phyloP scores from a whole-genome alignment of 92 coral and sea anemone genomes.

The Epizoanthus ramosus region DNA sequence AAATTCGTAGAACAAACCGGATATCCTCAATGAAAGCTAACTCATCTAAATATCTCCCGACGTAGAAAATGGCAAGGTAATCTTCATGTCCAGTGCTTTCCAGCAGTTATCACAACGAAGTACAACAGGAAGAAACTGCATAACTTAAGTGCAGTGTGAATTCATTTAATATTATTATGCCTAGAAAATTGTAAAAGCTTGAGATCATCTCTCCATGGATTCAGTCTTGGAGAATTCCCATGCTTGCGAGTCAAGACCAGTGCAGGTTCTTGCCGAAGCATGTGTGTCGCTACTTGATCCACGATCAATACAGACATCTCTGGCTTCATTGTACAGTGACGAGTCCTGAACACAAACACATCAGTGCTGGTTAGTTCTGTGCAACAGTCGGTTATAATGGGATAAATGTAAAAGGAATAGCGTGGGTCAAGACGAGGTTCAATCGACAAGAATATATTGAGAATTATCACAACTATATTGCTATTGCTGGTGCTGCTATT shows the following conservation, averaged over 20 bases:
- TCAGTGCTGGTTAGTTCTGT: background rate
- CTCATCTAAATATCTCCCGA: too few species aligned
- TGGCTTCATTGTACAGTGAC: conserved; percentile 74
- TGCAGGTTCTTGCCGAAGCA: conserved; percentile 73
- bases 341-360: conserved; percentile 58
- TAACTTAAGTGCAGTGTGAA: too few species aligned
- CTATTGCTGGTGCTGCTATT: too few species aligned
- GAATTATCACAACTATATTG: background rate
- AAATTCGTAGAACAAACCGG: too few species aligned
- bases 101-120: too few species aligned
- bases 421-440: too few species aligned
- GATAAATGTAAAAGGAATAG: too few species aligned
- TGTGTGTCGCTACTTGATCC: conserved; percentile 69
- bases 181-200: conserved; percentile 18
- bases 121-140: too few species aligned
- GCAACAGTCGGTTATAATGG: background rate
- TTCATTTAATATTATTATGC: background rate
- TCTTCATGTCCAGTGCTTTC: too few species aligned
- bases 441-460: background rate
- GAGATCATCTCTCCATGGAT: conserved; percentile 70
- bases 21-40: too few species aligned
- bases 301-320: conserved; percentile 84
- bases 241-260: conserved; percentile 69
- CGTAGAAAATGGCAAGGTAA: too few species aligned
- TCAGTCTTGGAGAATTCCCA: conserved; percentile 97